Evolutionary conservation across 2,797 vertebrate species (phyloP), one percentile per base, ranked within the genome.

Genomic region (Aulostomus chinensis): DNA sequence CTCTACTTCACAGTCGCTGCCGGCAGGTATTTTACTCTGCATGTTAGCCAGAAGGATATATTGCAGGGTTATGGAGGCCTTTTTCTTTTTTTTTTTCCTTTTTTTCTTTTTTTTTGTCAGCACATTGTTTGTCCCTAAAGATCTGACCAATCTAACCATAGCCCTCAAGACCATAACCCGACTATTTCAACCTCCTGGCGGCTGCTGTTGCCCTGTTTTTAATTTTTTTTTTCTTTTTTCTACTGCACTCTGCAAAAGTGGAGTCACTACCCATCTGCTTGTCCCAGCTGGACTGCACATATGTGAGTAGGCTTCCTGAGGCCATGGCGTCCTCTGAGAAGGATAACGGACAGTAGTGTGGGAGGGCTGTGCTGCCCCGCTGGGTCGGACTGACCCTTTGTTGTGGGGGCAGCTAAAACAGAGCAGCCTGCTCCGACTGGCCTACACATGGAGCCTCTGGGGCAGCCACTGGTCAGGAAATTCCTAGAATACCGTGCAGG

Each of bases 281-380:
- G 52, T 71, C 57, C 64, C 73, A 73, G 77, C 76, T 74, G 76
- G 59, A 62, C 59, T 13, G 47, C 22, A 48, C 50, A 58, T 43
- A 67, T 18, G 25, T 33, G 43, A 3, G 49, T 17, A 15, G 22
- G 31, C 28, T 57, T 80, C 54, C 38, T 39, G 4, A 24, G 11
- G 68, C 48, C 25, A 2, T 7, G 13, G 29, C 12, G 17, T 68
- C 59, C 64, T 68, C 54, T 29, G 25, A 56, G 59, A 47, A 54
- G 36, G 22, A 42, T 35, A 56, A 26, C 26, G 1, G 42, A 64
- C 54, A 63, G 59, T 58, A 16, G 31, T 68, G 50, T 76, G 55
- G 46, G 43, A 42, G 36, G 45, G 15, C 55, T 43, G 21, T 31
- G 32, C 7, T 3, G 30, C 12, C 46, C 57, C 1, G 2, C 34